Percentiles rank a stretch among this genome's conserved stretches.
phyloP scores from a whole-genome alignment of 1,140 invertebrate species.

The Drosophila dunni region DNA sequence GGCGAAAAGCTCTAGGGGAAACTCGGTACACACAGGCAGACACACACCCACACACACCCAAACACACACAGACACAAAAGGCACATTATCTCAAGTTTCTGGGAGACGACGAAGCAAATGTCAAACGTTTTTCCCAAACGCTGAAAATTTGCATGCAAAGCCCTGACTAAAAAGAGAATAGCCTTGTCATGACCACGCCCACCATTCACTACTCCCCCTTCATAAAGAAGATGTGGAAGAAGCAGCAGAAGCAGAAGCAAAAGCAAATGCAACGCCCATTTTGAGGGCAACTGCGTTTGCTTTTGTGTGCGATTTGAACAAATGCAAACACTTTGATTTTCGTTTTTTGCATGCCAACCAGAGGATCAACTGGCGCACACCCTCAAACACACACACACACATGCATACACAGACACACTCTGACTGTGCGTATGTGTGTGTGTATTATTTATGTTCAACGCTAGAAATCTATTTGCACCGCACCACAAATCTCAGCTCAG shows the following conservation, averaged over 20 bases:
- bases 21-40: not conserved
- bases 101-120: slow-evolving; percentile 63
- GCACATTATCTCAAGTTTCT: slow-evolving; percentile 68
- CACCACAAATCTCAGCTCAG: slow-evolving; percentile 83
- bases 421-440: slow-evolving; percentile 53
- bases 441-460: slow-evolving; percentile 81
- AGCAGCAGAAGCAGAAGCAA: not conserved
- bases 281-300: slow-evolving; percentile 33
- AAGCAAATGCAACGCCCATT: slow-evolving; percentile 10
- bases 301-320: slow-evolving; percentile 76
- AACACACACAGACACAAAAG: slow-evolving; percentile 35
- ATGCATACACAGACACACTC: slow-evolving; percentile 28
- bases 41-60: slow-evolving; percentile 1
- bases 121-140: slow-evolving; percentile 75
- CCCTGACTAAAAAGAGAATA: slow-evolving; percentile 40
- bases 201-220: not conserved
- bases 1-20: not conserved
- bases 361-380: slow-evolving; percentile 66
- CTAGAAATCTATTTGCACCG: slow-evolving; percentile 83
- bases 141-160: slow-evolving; percentile 73
- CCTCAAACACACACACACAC: slow-evolving; percentile 42
- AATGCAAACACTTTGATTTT: slow-evolving; percentile 83
- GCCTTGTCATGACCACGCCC: slow-evolving; percentile 48
- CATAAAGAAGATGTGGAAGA: not conserved
- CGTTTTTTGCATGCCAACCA: slow-evolving; percentile 39